These are phyloP conservation scores for Zeus faber DNA, from an alignment of 2,113 vertebrate species.

Conservation along the genomic window DNA sequence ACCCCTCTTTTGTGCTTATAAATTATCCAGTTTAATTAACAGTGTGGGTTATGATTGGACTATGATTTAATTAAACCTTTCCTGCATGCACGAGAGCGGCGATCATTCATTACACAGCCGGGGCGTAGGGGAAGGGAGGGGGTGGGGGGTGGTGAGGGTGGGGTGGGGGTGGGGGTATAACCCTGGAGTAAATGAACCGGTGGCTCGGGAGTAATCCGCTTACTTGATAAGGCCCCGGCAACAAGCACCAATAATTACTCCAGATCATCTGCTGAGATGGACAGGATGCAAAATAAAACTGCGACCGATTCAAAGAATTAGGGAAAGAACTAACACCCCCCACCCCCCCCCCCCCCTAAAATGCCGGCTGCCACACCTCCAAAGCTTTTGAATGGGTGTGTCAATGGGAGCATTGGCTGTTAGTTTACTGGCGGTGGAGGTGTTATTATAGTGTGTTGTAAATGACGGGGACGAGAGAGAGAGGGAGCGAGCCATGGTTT, in stretches of 20 bases:
- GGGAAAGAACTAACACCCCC: background rate
- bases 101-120: slow-evolving; percentile 65
- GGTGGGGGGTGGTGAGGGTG: background rate
- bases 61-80: slow-evolving; percentile 82
- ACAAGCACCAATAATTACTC: slow-evolving; percentile 29
- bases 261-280: background rate
- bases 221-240: slow-evolving; percentile 39
- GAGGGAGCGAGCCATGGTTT: slow-evolving; percentile 55
- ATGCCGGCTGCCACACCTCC: background rate
- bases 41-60: slow-evolving; percentile 82
- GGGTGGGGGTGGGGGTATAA: slow-evolving; percentile 21
- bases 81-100: slow-evolving; percentile 64
- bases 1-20: slow-evolving; percentile 78
- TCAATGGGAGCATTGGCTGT: slow-evolving; percentile 29
- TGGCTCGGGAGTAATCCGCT: slow-evolving; percentile 15
- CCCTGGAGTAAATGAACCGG: slow-evolving; percentile 31
- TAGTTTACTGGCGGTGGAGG: slow-evolving; percentile 34
- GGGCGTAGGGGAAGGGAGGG: background rate
- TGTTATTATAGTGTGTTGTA: slow-evolving; percentile 20
- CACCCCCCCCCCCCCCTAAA: background rate
- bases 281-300: slow-evolving; percentile 20
- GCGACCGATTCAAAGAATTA: too few relatives aligned
- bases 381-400: slow-evolving; percentile 21
- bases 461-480: slow-evolving; percentile 35
- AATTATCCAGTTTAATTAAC: slow-evolving; percentile 86